Conservation (phyloP, 92 coral and sea anemone species). For the Pocillopora grandis region DNA sequence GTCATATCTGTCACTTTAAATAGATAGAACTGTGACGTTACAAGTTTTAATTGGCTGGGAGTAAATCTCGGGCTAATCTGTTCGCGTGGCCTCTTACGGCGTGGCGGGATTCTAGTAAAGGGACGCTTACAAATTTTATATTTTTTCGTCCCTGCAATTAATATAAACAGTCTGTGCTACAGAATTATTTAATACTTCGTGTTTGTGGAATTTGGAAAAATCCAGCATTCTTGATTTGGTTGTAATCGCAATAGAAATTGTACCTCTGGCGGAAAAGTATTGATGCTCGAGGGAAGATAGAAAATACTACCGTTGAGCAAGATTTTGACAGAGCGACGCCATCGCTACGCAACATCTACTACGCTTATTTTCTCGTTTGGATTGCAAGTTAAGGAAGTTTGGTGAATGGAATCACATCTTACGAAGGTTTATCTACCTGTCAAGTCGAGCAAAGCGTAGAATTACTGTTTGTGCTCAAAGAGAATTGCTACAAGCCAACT, state of each 20-base stretch:
- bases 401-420: conserved; percentile 31
- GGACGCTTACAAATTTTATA: conserved; percentile 38
- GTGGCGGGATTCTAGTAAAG: conserved; percentile 55
- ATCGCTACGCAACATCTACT: conserved; percentile 48
- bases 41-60: conserved; percentile 37
- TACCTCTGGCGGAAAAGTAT: conserved; percentile 3
- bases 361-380: conserved; percentile 21
- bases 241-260: background rate
- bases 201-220: conserved; percentile 1
- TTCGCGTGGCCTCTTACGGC: conserved; percentile 70
- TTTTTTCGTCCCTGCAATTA: conserved; percentile 5
- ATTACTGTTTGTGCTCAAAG: background rate
- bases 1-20: conserved; percentile 46
- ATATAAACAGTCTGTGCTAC: conserved; percentile 23
- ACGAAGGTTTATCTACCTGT: background rate
- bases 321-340: conserved; percentile 33
- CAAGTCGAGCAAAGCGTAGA: background rate
- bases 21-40: conserved; percentile 49
- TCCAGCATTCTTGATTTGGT: background rate
- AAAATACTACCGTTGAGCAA: background rate
- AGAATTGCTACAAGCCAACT: background rate
- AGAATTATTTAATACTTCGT: conserved; percentile 16
- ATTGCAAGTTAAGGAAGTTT: background rate
- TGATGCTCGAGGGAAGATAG: conserved; percentile 2
- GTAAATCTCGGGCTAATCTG: conserved; percentile 46